Evolutionary conservation across 2,888 invertebrate species (phyloP), one percentile per base, ranked within the genome.

Genomic region (Diploptera punctata): DNA sequence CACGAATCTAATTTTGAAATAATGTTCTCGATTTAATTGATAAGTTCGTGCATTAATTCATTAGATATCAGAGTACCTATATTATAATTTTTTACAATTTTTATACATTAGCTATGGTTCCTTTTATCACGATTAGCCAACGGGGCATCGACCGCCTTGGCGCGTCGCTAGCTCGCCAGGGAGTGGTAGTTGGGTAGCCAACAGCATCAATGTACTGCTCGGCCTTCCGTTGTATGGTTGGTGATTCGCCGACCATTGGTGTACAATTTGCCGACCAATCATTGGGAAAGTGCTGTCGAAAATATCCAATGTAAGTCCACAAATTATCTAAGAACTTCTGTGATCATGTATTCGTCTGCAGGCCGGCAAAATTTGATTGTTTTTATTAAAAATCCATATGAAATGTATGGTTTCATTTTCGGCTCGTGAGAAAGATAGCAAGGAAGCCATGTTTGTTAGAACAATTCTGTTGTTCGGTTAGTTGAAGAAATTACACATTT

Each of bases 251-350:
- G 91, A 87, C 91, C 91, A 91, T 92, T 91, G 91, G 91, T 90
- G 90, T 91, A 91, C 88, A 89, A 87, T 90, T 90, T 88, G 90
- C 89, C 91, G 91, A 91, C 93, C 94, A 93, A 94, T 93, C 93
- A 92, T 91, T 87, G 91, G 88, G 89, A 92, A 90, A 91, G 90
- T 90, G 89, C 89, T 84, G 84, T 86, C 86, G 86, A 87, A 87
- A 88, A 86, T 88, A 88, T 87, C 89, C 89, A 89, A 89, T 89
- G 90, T 90, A 90, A 90, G 90, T 90, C 85, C 87, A 87, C 88
- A 88, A 88, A 88, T 88, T 89, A 87, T 88, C 87, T 86, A 86
- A 86, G 86, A 82, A 82, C 81, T 81, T 80, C 80, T 78, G 79
- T 79, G 79, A 79, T 80, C 78, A 73, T 71, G 54, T 71, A 71